These are phyloP conservation scores for Teinopalpus imperialis DNA, from an alignment of 2,888 invertebrate genomes.

Conservation along the genomic window DNA sequence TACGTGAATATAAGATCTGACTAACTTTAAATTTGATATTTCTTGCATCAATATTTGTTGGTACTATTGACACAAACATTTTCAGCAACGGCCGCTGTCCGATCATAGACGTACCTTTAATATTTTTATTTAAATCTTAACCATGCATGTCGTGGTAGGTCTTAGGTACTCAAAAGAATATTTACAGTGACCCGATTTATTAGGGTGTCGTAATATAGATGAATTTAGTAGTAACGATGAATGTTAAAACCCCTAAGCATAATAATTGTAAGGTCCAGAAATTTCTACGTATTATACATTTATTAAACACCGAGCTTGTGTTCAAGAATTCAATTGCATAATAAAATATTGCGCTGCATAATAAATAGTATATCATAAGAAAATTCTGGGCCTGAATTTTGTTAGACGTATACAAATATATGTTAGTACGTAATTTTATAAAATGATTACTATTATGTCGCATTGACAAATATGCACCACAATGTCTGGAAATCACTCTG, in stretches of 20 bases:
- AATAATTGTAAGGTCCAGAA: constrained; percentile 24
- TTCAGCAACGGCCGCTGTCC: constrained; percentile 14
- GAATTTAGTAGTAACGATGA: constrained; percentile 18
- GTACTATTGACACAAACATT: constrained; percentile 4
- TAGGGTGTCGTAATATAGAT: constrained; percentile 13
- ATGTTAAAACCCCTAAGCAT: constrained; percentile 21
- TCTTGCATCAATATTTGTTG: no score
- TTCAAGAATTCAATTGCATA: constrained; percentile 14
- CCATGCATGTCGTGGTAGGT: constrained; percentile 1
- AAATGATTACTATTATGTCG: constrained; percentile 4
- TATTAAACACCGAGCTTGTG: constrained; percentile 14
- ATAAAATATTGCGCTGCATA: constrained; percentile 19
- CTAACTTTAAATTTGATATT: no score
- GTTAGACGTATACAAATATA: constrained; percentile 20
- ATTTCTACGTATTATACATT: constrained; percentile 5
- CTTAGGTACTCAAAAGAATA: constrained; percentile 5
- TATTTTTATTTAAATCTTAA: constrained; percentile 6
- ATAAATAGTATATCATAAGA: constrained; percentile 12
- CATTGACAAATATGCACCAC: constrained; percentile 5
- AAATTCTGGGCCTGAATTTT: constrained; percentile 22
- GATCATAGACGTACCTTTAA: constrained; percentile 16
- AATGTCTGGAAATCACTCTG: neutral
- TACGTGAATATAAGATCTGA: no score
- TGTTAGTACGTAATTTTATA: constrained; percentile 22
- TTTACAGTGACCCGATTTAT: constrained; percentile 18